Evolutionary conservation across 2,888 invertebrate species (phyloP).

Genomic region (Apantesis nais): DNA sequence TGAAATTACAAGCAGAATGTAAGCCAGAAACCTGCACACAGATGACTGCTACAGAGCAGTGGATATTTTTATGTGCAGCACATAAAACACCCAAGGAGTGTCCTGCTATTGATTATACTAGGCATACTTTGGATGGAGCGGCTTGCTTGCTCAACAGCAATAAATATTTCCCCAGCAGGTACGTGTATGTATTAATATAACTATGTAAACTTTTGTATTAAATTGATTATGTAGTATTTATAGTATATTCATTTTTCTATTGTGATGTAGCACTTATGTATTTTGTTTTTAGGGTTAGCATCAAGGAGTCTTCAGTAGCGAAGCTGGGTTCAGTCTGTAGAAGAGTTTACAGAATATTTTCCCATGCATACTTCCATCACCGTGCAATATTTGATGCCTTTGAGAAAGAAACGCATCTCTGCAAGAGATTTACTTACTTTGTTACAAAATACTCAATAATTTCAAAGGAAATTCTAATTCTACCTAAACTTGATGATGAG

Average conservation of each 20-base stretch:
- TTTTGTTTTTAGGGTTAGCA: slow-evolving; percentile 92
- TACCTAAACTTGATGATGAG: slow-evolving; percentile 96
- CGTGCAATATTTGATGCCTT: slow-evolving; percentile 98
- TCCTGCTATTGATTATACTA: slow-evolving; percentile 99
- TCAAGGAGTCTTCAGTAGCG: slow-evolving; percentile 99
- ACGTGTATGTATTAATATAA: slow-evolving; percentile 76
- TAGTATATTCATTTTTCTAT: background rate
- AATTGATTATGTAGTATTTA: background rate
- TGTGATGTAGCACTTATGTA: background rate
- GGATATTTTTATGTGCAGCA: slow-evolving; percentile 99
- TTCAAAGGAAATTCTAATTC: slow-evolving; percentile 99
- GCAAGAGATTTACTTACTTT: slow-evolving; percentile 98
- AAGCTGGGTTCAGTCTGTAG: slow-evolving; percentile 99
- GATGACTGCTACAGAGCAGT: slow-evolving; percentile 99
- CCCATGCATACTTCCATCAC: slow-evolving; percentile 99
- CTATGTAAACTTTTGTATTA: background rate
- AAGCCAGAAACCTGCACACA: slow-evolving; percentile 98
- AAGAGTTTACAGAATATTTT: slow-evolving; percentile 99
- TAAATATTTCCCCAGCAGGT: slow-evolving; percentile 99
- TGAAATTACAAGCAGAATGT: slow-evolving; percentile 97
- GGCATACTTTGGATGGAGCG: slow-evolving; percentile 99
- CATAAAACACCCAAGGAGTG: slow-evolving; percentile 99
- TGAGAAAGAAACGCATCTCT: slow-evolving; percentile 97
- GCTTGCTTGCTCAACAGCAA: slow-evolving; percentile 99
- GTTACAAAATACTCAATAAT: slow-evolving; percentile 99